phyloP scores from a whole-genome alignment of 2,888 invertebrate genomes.

The Mythimna loreyi region DNA sequence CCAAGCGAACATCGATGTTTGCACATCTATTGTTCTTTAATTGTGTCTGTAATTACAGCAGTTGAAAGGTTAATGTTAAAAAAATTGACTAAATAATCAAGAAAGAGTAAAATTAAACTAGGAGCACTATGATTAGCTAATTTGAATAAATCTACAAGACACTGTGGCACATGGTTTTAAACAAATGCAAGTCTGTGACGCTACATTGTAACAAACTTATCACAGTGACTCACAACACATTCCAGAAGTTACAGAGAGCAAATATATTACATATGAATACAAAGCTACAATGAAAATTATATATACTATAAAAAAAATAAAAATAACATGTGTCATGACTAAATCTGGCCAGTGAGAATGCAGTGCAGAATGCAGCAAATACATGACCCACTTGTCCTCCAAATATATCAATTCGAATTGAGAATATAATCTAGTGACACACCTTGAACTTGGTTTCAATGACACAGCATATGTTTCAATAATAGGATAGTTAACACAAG shows the following conservation, averaged over 20 bases:
- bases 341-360: conserved; percentile 25
- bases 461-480: conserved; percentile 20
- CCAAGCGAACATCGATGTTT: no score
- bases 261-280: not conserved
- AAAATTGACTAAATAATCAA: no score
- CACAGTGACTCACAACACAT: conserved; percentile 12
- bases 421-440: conserved; percentile 36
- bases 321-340: conserved; percentile 28
- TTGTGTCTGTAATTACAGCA: no score
- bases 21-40: no score
- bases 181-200: not conserved
- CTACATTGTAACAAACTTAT: conserved; percentile 6
- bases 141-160: not conserved
- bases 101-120: not conserved
- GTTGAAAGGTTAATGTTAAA: no score
- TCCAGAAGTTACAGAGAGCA: not conserved
- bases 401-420: conserved; percentile 8
- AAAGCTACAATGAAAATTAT: not conserved
- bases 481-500: not conserved
- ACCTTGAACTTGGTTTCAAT: conserved; percentile 39
- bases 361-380: conserved; percentile 17
- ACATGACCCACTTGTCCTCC: not conserved
- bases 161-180: not conserved
- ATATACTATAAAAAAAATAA: not conserved
- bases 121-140: not conserved